Evolutionary conservation across 2,888 invertebrate species (phyloP).

Genomic region (Crioceris asparagi): DNA sequence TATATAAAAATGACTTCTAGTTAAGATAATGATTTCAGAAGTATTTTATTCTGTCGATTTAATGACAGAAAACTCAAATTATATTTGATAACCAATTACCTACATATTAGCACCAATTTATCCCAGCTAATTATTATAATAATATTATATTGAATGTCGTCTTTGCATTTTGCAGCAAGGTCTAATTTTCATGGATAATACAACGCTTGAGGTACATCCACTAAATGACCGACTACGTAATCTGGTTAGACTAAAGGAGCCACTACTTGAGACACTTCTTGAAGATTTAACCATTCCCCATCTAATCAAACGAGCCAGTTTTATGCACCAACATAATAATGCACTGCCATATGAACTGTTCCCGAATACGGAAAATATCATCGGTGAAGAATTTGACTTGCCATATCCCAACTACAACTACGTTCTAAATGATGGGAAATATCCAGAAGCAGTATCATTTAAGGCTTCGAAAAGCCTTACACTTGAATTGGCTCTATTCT

Average conservation of each 20-base stretch:
- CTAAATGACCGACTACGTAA: constrained; percentile 39
- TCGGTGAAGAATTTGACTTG: neutral
- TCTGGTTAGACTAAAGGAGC: constrained; percentile 34
- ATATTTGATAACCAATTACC: too few species aligned
- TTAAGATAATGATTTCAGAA: too few species aligned
- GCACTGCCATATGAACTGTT: constrained; percentile 34
- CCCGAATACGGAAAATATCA: neutral
- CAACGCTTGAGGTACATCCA: constrained; percentile 60
- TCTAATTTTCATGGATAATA: constrained; percentile 53
- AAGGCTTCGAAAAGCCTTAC: constrained; percentile 37
- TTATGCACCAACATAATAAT: constrained; percentile 37
- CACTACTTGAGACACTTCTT: constrained; percentile 23
- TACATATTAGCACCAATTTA: neutral
- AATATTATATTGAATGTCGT: neutral
- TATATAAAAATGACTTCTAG: too few species aligned
- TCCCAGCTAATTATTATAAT: neutral
- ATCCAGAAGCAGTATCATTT: constrained; percentile 10
- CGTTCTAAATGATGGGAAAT: neutral
- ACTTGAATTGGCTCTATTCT: constrained; percentile 62
- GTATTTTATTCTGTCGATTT: too few species aligned
- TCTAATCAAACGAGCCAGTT: constrained; percentile 46
- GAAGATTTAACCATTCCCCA: constrained; percentile 39
- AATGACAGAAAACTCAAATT: too few species aligned
- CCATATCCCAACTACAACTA: neutral
- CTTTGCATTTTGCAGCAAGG: constrained; percentile 46